phyloP scores from a whole-genome alignment of 2,888 invertebrate genomes.

The Lithophane socia region DNA sequence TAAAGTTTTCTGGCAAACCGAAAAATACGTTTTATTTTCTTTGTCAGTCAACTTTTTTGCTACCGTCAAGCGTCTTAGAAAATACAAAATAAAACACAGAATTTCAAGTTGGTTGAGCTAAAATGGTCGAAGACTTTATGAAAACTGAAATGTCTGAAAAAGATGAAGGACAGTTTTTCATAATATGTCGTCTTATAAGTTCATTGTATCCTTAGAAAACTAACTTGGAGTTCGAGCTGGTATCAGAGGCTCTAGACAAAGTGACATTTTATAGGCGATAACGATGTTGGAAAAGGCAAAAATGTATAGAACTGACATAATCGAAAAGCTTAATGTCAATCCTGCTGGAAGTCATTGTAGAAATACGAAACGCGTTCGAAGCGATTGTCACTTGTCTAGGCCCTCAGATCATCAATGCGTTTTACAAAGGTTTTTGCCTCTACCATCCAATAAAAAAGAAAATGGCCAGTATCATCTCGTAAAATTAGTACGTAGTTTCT shows the following conservation, averaged over 20 bases:
- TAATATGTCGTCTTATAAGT: background rate
- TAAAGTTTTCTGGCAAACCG: conserved; percentile 45
- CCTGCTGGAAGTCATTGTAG: too few relatives aligned
- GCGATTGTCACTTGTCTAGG: too few relatives aligned
- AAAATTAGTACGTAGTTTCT: background rate
- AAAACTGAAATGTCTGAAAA: background rate
- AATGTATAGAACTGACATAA: too few relatives aligned
- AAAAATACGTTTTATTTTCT: conserved; percentile 31
- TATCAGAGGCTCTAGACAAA: too few relatives aligned
- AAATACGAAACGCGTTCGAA: too few relatives aligned
- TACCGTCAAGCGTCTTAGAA: background rate
- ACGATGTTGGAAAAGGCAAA: too few relatives aligned
- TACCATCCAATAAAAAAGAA: background rate
- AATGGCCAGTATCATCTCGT: background rate
- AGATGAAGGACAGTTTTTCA: background rate
- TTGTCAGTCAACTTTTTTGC: conserved; percentile 16
- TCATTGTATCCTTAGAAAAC: background rate
- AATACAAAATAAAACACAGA: background rate
- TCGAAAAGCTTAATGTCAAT: too few relatives aligned
- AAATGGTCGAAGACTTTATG: background rate
- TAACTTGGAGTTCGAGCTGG: too few relatives aligned
- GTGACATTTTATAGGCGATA: too few relatives aligned
- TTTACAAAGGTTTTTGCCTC: background rate
- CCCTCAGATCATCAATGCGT: background rate
- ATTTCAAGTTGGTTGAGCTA: background rate